Evolutionary conservation across 2,888 invertebrate genomes (phyloP).

Genomic region (Rotaria magnacalcarata): DNA sequence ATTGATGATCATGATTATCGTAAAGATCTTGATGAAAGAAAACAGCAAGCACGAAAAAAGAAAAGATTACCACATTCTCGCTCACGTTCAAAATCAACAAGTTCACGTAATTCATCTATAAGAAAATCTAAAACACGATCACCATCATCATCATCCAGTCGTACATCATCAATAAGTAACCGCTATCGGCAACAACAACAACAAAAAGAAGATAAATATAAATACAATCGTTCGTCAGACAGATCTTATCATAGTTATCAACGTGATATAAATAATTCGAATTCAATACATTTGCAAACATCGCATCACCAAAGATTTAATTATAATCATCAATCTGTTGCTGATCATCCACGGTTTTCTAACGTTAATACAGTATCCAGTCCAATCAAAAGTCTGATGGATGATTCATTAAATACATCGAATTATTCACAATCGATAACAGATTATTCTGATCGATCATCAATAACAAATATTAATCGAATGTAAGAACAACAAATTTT

Average conservation of each 20-base stretch:
- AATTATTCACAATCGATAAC: not conserved
- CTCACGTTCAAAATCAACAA: not conserved
- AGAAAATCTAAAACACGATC: not conserved
- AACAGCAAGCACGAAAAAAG: not conserved
- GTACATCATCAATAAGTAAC: not conserved
- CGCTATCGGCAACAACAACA: not conserved
- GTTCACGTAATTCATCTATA: not conserved
- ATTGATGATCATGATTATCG: not conserved
- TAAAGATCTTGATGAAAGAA: not conserved
- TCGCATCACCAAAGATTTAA: not conserved
- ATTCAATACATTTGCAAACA: no score
- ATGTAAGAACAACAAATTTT: not conserved
- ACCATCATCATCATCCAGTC: not conserved
- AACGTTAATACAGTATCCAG: not conserved
- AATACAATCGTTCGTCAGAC: not conserved
- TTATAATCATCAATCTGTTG: conserved; percentile 5
- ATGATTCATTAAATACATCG: not conserved
- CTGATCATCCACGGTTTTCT: conserved; percentile 14
- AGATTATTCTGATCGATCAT: not conserved
- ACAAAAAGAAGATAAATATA: not conserved
- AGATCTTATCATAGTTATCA: not conserved
- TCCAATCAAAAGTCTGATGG: not conserved
- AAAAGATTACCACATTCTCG: not conserved
- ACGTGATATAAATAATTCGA: not conserved
- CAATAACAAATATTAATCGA: not conserved